phyloP scores from a whole-genome alignment of 2,113 vertebrate genomes.

The Cyanoramphus novaezelandiae region DNA sequence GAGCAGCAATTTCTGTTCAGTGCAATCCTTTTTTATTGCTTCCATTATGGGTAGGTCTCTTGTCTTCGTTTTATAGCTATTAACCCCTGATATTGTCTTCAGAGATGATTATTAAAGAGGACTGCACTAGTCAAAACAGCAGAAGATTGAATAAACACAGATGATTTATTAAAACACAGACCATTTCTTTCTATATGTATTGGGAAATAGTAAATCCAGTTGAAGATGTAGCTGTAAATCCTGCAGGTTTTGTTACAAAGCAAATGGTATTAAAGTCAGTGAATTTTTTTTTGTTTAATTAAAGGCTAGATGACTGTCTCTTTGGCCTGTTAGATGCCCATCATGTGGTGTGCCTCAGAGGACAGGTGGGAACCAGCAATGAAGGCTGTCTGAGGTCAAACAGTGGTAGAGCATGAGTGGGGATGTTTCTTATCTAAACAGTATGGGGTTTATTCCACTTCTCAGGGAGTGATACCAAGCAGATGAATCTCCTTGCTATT shows the following conservation, averaged over 20 bases:
- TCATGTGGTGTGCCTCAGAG: accelerated
- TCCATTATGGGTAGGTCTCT: not conserved
- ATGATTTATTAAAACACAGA: not conserved
- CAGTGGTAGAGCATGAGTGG: accelerated
- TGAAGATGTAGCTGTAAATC: not conserved
- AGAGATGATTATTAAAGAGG: constrained; percentile 5
- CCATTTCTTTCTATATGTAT: not conserved
- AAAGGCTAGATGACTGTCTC: not conserved
- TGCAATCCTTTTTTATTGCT: not conserved
- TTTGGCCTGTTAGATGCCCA: not conserved
- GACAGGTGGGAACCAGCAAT: no score
- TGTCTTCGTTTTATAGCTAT: not conserved
- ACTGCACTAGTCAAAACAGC: not conserved
- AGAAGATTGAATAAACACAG: not conserved
- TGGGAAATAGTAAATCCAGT: not conserved
- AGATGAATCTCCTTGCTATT: not conserved
- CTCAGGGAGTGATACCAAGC: not conserved
- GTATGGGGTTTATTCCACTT: not conserved
- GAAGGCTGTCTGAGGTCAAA: not conserved
- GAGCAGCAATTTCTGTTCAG: not conserved
- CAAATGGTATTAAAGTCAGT: not conserved
- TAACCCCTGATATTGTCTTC: constrained; percentile 1
- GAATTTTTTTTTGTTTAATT: not conserved
- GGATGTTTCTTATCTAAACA: not conserved
- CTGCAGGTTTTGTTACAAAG: not conserved